Conservation (phyloP, 92 coral and sea anemone genomes). For the Epizoanthus stellaris region DNA sequence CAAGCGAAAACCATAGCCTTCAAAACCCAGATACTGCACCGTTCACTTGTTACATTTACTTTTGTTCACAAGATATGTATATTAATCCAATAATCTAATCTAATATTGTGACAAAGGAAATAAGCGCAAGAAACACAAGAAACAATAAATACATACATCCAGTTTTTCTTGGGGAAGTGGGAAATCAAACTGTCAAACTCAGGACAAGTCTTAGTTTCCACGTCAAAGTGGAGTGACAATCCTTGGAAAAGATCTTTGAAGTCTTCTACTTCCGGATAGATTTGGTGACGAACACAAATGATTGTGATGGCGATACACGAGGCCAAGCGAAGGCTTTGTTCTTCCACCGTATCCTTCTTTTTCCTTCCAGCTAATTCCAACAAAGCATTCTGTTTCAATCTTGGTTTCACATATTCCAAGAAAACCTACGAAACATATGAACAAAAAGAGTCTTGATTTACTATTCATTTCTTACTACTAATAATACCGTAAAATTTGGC, state of each 20-base stretch:
- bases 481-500: no score
- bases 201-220: not conserved
- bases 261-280: not conserved
- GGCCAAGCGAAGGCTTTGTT: slow-evolving; percentile 19
- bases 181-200: slow-evolving; percentile 3
- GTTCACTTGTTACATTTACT: no score
- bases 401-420: not conserved
- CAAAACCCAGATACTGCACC: no score
- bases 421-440: not conserved
- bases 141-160: not conserved
- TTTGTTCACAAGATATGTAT: no score
- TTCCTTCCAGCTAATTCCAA: not conserved
- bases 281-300: not conserved
- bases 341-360: not conserved
- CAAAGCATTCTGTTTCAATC: not conserved
- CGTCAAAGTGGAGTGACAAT: slow-evolving; percentile 14
- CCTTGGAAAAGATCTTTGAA: slow-evolving; percentile 24
- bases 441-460: no score
- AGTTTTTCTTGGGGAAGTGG: not conserved
- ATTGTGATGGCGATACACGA: slow-evolving; percentile 6
- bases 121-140: not conserved
- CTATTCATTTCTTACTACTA: no score
- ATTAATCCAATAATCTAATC: no score
- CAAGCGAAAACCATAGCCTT: no score
- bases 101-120: no score